phyloP scores from a whole-genome alignment of 2,888 invertebrate genomes.

The Parthenolecanium corni region DNA sequence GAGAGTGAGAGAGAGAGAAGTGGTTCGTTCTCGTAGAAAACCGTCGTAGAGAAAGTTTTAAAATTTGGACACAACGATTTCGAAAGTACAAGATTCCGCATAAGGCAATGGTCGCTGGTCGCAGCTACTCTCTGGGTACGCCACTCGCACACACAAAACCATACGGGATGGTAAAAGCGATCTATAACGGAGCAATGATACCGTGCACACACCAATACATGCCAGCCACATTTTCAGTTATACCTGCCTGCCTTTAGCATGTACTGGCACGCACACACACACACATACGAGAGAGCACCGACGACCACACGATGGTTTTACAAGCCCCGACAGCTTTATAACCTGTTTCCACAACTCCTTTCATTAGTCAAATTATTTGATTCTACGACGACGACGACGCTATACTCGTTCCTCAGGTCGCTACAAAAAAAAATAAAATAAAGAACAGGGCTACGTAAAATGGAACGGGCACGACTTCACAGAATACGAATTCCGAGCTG shows the following conservation, averaged over 20 bases:
- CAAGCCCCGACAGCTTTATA: conserved; percentile 24
- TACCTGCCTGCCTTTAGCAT: neutral
- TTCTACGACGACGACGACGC: conserved; percentile 10
- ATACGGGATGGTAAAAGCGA: neutral
- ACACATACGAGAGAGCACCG: neutral
- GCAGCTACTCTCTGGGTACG: neutral
- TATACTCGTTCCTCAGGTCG: conserved; percentile 8
- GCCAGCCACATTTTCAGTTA: neutral
- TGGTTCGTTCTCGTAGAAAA: neutral
- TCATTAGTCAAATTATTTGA: conserved; percentile 27
- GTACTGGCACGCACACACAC: neutral
- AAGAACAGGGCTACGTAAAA: conserved; percentile 11
- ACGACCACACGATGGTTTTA: neutral
- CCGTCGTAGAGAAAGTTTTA: conserved; percentile 16
- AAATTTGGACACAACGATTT: conserved; percentile 22
- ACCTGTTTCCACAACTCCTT: conserved; percentile 27
- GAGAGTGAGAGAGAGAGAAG: no score
- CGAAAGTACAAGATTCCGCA: conserved; percentile 27
- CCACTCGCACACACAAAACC: neutral
- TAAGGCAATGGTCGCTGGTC: conserved; percentile 4
- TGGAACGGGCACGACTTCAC: neutral
- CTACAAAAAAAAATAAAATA: no score
- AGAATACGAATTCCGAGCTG: no score
- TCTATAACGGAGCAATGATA: conserved; percentile 10
- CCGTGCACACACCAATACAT: neutral